Evolutionary conservation across 2,797 vertebrate species (phyloP).

Genomic region (Eupleurogrammus muticus): DNA sequence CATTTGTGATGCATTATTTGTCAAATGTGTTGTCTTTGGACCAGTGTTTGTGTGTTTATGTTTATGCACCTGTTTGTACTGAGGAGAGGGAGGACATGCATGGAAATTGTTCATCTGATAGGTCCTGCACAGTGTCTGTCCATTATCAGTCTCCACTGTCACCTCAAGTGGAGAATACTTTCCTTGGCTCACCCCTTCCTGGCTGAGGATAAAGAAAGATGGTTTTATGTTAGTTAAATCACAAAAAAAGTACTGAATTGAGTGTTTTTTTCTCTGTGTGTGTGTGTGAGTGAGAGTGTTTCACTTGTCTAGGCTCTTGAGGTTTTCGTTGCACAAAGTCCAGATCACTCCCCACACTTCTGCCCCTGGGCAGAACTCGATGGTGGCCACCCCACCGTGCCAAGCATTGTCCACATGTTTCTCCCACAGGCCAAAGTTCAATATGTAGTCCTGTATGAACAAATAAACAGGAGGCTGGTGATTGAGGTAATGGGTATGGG

Average conservation of each 20-base stretch:
- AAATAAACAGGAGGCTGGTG: neutral
- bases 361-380: slow-evolving; percentile 85
- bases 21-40: no score
- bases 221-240: neutral
- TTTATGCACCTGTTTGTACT: slow-evolving; percentile 82
- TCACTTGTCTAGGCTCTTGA: slow-evolving; percentile 91
- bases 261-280: neutral
- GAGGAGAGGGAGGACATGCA: slow-evolving; percentile 78
- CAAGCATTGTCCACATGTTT: slow-evolving; percentile 78
- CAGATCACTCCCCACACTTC: slow-evolving; percentile 96
- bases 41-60: neutral
- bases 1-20: neutral
- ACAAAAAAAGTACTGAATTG: neutral
- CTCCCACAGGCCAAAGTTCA: slow-evolving; percentile 89
- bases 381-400: slow-evolving; percentile 93
- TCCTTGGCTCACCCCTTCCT: slow-evolving; percentile 77
- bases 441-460: slow-evolving; percentile 85
- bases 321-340: slow-evolving; percentile 86
- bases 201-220: slow-evolving; percentile 62
- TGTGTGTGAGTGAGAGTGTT: slow-evolving; percentile 36
- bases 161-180: slow-evolving; percentile 80
- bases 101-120: slow-evolving; percentile 84
- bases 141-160: slow-evolving; percentile 75
- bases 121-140: slow-evolving; percentile 74
- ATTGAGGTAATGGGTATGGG: neutral